Evolutionary conservation across 2,797 vertebrate species (phyloP).

Genomic region (Cichlasoma orientale): DNA sequence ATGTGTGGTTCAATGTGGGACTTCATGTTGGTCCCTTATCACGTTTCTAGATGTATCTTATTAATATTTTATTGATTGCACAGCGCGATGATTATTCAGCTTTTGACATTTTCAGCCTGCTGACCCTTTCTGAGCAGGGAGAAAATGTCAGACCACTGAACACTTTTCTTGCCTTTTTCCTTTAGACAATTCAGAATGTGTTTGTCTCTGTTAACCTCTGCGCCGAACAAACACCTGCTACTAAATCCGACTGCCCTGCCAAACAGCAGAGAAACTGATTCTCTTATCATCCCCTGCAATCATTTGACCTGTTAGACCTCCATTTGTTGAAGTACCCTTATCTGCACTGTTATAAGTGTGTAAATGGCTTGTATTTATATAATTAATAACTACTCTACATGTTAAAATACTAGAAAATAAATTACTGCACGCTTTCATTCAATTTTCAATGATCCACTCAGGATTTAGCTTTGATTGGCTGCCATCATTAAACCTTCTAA

Average conservation of each 20-base stretch:
- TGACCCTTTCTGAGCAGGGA: not conserved
- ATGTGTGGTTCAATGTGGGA: not conserved
- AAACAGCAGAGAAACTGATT: not conserved
- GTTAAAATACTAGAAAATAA: not conserved
- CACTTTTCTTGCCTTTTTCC: not conserved
- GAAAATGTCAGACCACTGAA: constrained; percentile 17
- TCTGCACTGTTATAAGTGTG: not conserved
- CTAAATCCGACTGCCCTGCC: not conserved
- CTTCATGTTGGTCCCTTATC: not conserved
- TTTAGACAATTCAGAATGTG: not conserved
- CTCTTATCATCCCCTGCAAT: constrained; percentile 13
- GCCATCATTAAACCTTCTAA: no score
- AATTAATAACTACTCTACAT: not conserved
- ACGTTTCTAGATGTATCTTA: not conserved
- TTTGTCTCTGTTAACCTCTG: constrained; percentile 27
- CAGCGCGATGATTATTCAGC: constrained; percentile 4
- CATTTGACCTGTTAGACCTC: not conserved
- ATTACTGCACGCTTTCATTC: not conserved
- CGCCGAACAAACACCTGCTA: constrained; percentile 13
- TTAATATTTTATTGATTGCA: not conserved
- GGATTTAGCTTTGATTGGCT: not conserved
- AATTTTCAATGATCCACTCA: not conserved
- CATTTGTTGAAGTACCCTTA: not conserved
- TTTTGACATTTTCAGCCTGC: constrained; percentile 24
- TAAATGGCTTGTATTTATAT: not conserved